Evolutionary conservation across 1,140 invertebrate genomes (phyloP), one percentile per base, ranked within the genome.

Genomic region (Notospermus geniculatus): DNA sequence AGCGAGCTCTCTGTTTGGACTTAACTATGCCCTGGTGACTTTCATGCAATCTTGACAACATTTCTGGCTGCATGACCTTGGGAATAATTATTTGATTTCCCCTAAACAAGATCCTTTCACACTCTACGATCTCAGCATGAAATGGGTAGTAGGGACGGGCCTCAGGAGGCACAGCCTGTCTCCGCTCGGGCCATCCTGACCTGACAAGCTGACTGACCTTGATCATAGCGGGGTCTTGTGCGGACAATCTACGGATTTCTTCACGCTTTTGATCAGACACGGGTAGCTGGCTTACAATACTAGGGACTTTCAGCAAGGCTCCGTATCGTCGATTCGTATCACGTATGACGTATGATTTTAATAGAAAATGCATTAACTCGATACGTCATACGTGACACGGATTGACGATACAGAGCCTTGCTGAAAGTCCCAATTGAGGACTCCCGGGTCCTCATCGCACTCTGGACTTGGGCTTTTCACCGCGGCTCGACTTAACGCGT

Each of bases 131-230:
- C 25, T 23, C 64, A 53, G 66, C 59, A 17, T 59, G 22, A 13
- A 62, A 15, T 27, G 55, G 43, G 19, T 50, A 62, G 39, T 67
- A 67, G 2, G 58, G 57, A 13, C 7, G 9, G 7, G 41, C 22
- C 17, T 54, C 7, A 50, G 13, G 1, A 28, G 60, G 54, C 13
- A 41, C 23, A 45, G n/a, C n/a, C 11, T n/a, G 1, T 15, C 23
- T 25, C 2, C 52, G 25, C 11, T 60, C 55, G 27, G 61, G 54
- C 62, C 59, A 64, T 55, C 65, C 65, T 0, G 30, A 23, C 23
- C 15, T 2, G 13, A 67, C 58, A 7, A 50, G 29, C 7, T 41
- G 11, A 17, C 17, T 30, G 25, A 67, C 17, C 27, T 7, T 25
- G 54, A 46, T 17, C 27, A 64, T 15, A 28, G 39, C 11, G 11